Evolutionary conservation across 2,113 vertebrate species (phyloP), one percentile per base, ranked within the genome.

Genomic region (Gila orcuttii): DNA sequence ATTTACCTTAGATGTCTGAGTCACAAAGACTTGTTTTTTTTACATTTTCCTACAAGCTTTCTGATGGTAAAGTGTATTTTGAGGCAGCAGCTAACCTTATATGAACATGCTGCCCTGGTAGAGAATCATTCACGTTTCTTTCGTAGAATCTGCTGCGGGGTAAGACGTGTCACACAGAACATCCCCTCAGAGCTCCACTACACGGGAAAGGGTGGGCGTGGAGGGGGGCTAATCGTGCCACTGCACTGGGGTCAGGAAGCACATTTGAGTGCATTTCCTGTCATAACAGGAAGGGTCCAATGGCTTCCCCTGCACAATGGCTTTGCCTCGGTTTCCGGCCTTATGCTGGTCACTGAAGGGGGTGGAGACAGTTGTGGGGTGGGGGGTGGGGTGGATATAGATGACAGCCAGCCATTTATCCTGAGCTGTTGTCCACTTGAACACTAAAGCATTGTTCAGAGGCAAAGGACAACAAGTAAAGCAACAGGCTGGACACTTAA

Each of bases 201-300:
- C 28, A 36, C 31, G 64, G 81, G 66, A 73, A 83, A 83, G 80
- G 80, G 62, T 31, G 64, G 31, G 64, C 11, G 39, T 42, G 28
- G 15, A 77, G 55, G 45, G 15, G 21, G 74, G 52, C 39, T 47
- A 81, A 59, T 81, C 50, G 17, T 86, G 77, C 78, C 47, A 31
- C 85, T 36, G 21, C 93, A 93, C 93, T 93, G 92, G 91, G 94
- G 93, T 93, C 96, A 96, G 96, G 96, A 97, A 96, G 94, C 96
- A 96, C 96, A 97, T 97, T 96, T 96, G 94, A 96, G 94, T 94
- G 93, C 92, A 94, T 95, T 95, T 97, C 96, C 96, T 96, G 95
- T 96, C 94, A 96, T 95, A 96, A 97, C 96, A 96, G 96, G 96
- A 96, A 96, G 93, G 95, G 91, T 94, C 91, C 93, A 94, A 95